Conservation (phyloP, 2,113 vertebrate species). For the Fukomys damarensis region DNA sequence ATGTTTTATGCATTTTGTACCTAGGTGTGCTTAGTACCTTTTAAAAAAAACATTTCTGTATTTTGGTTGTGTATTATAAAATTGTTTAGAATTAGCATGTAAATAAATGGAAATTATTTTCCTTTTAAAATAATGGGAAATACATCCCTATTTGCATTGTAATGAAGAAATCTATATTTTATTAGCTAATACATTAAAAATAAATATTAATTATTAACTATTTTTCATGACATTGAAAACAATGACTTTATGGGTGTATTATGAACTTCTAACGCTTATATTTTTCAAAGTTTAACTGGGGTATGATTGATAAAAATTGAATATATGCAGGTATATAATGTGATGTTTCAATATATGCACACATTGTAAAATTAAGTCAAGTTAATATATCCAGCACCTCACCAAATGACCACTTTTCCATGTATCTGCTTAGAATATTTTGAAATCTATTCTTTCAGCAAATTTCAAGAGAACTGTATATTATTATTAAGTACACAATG, state of each 20-base stretch:
- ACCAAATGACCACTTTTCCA: neutral
- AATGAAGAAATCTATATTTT: neutral
- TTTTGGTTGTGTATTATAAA: neutral
- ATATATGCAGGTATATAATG: neutral
- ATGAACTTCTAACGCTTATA: neutral
- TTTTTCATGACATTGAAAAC: neutral
- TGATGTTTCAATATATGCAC: neutral
- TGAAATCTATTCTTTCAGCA: neutral
- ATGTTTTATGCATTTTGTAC: neutral
- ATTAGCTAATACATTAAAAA: neutral
- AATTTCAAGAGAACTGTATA: neutral
- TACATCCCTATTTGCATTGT: neutral
- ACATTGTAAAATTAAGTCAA: neutral
- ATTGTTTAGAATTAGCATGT: neutral
- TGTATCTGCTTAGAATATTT: neutral
- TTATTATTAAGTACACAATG: neutral
- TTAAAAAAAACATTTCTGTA: neutral
- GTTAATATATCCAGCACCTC: neutral
- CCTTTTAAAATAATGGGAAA: neutral
- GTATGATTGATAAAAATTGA: neutral
- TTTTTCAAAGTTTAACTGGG: neutral
- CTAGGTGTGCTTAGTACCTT: neutral
- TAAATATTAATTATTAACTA: neutral
- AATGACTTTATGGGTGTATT: neutral
- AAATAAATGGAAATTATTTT: conserved; percentile 10